Evolutionary conservation across 2,113 vertebrate genomes (phyloP), one percentile per base, ranked within the genome.

Genomic region (Plestiodon gilberti): DNA sequence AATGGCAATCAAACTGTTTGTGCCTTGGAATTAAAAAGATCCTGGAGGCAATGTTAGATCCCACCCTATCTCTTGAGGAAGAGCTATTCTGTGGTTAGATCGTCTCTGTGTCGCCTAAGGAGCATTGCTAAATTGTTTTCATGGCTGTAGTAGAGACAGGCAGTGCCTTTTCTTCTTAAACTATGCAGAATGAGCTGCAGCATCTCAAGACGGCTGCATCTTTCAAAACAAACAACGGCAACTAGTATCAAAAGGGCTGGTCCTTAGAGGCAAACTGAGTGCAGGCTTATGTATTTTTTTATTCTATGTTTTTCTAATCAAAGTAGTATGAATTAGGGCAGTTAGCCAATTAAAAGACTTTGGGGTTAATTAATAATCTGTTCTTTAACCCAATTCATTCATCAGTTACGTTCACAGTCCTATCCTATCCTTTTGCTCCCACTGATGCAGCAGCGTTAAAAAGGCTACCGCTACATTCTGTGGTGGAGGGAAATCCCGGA

Each of bases 1-100:
- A 94, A 94, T 94, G 94, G 91, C 90, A 90, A 77, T 94, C 95
- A 95, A 93, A 93, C 83, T 35, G 84, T 78, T 91, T 88, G 92
- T 92, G 92, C 86, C 90, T 94, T 89, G 0, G 78, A 94, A 94
- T 92, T 94, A 85, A 89, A 91, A 95, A 61, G 86, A 80, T 93
- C 93, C 95, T 93, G 89, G 89, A 95, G 93, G 93, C 93, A 71
- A 85, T 90, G 87, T 86, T 74, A 91, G 90, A 90, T 88, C 91
- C 92, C 9, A 85, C 93, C 84, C 93, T 93, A 75, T 73, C 92
- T 94, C 91, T 61, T 0, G 89, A 91, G 94, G 92, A 94, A 62
- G 43, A 89, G 83, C 0, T 0, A 88, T 80, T 87, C 90, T 67
- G 23, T 35, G 86, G 78, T 88, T 78, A 28, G 0, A 84, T 84